Percentiles rank a stretch among this genome's conserved stretches.
These are phyloP conservation scores for Drosophila heteroneura DNA, from an alignment of 2,888 invertebrate species.

Conservation along the genomic window DNA sequence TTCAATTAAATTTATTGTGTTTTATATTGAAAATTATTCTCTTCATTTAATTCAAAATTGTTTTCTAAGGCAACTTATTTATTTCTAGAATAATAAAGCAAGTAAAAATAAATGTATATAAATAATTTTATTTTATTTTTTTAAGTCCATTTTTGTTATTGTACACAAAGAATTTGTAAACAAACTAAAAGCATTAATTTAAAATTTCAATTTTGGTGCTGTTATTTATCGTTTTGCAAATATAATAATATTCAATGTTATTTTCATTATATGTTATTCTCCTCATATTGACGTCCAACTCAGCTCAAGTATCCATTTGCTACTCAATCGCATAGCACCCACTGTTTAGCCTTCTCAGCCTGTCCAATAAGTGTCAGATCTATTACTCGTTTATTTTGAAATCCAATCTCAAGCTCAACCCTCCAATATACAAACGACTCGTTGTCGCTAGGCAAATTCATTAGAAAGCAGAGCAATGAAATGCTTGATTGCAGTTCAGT, in stretches of 20 bases:
- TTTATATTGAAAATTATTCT: neutral
- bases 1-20: neutral
- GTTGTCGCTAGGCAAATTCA: slow-evolving; percentile 62
- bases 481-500: slow-evolving; percentile 55
- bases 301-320: slow-evolving; percentile 3
- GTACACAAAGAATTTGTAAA: neutral
- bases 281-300: neutral
- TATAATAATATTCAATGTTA: neutral
- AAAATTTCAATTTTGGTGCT: neutral
- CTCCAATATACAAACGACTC: slow-evolving; percentile 33
- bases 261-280: neutral
- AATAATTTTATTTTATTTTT: neutral
- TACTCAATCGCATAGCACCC: slow-evolving; percentile 8
- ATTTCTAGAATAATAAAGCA: neutral
- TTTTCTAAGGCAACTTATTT: neutral
- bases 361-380: slow-evolving; percentile 72
- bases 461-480: slow-evolving; percentile 46
- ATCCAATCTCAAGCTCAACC: slow-evolving; percentile 42
- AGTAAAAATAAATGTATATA: neutral
- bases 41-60: neutral
- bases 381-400: slow-evolving; percentile 50
- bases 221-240: neutral
- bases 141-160: neutral
- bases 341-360: slow-evolving; percentile 9
- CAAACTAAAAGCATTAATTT: neutral